Evolutionary conservation across 2,888 invertebrate genomes (phyloP), one percentile per base, ranked within the genome.

Genomic region (Mimas tiliae): DNA sequence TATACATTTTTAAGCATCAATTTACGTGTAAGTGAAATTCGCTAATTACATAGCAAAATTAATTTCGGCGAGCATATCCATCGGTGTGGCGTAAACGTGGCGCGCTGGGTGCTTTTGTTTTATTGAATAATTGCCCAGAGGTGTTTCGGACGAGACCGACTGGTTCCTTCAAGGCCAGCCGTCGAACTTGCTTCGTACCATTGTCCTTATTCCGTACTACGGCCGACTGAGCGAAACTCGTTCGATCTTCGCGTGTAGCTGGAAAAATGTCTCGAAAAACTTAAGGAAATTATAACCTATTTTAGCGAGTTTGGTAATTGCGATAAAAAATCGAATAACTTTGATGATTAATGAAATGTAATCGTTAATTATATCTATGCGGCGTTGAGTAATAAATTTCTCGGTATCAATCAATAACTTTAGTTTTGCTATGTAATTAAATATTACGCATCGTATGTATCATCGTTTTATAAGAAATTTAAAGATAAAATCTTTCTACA

Each of bases 41-140:
- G 34, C 53, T 63, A 84, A 86, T 87, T 80, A 86, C 79, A 70
- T 65, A 45, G 63, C 73, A 69, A 83, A 83, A 86, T 88, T 84
- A 86, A 86, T 88, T 85, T 84, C 80, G 77, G 79, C 79, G 77
- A 82, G 83, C 86, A 79, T 85, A 89, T 87, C 84, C 82, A 84
- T 76, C 77, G 77, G 71, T 82, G 85, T 89, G 88, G 89, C 87
- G 91, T 88, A 88, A 89, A 90, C 82, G 81, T 82, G 81, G 81
- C 81, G 72, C 77, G 80, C 81, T 82, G 83, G 88, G 86, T 88
- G 90, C 88, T 90, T 93, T 93, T 93, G 93, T 93, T 91, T 93
- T 90, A 91, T 93, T 93, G 90, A 92, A 93, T 93, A 93, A 93
- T 93, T 90, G 92, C 90, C 87, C 86, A 85, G 89, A 90, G 89